Evolutionary conservation across 2,113 vertebrate genomes (phyloP), one percentile per base, ranked within the genome.

Genomic region (Daphoenositta chrysoptera): DNA sequence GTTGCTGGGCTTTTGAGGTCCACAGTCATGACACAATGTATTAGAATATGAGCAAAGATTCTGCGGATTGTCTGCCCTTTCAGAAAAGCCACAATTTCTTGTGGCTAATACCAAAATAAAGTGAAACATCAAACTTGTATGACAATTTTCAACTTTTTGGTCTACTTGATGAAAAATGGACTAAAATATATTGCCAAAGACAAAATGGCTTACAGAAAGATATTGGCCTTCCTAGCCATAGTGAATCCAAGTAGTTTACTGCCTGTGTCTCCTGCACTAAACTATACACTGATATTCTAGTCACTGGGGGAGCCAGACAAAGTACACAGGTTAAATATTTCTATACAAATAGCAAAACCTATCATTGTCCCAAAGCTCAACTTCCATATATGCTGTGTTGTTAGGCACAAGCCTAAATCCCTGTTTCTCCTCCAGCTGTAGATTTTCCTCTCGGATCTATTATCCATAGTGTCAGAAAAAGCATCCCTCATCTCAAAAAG

Each of bases 61-160:
- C 45, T 9, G 11, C 15, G 37, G 12, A 45, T 56, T 42, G 39
- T 27, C 22, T 71, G 48, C 6, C 57, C 71, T 86, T 86, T 86
- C 53, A 76, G 61, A 93, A 94, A 89, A 90, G 10, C 26, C 61
- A 71, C 51, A 75, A 50, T 76, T 88, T 48, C 61, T 68, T 86
- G 39, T 30, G 65, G 16, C 5, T 79, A 58, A 79, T 56, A 47
- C 15, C 64, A 57, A 90, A 90, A 83, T 54, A 44, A 85, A 76
- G 13, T 53, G 30, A 78, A 89, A 84, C 3, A 50, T 87, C 13
- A 58, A 66, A 37, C 12, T 4, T 60, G 8, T 39, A 42, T 17
- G 27, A 60, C 16, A 47, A 47, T 86, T 83, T 88, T 68, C 13
- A 53, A 11, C 24, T 48, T 87, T 51, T 83, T 75, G 26, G 15